A percentile compares a stretch with the other conserved stretches of the same genome.
Conservation (phyloP, 37 sponge, comb jelly and placozoan species). For the Hexactinellida sp. region DNA sequence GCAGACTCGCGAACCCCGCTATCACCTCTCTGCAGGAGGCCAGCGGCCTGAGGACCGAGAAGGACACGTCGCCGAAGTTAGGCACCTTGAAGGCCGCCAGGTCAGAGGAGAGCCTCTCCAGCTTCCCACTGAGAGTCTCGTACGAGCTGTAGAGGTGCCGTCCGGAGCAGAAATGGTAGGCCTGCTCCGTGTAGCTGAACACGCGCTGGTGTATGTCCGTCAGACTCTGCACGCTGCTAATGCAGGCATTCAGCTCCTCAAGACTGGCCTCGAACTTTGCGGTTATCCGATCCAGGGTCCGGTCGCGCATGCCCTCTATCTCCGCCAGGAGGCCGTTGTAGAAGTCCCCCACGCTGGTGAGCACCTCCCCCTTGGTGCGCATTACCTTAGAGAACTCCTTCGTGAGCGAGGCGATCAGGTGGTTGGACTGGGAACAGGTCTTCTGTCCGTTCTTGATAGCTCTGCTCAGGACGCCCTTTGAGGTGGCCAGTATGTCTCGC, state of each 20-base stretch:
- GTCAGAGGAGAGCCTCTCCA: not conserved
- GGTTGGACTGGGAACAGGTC: not conserved
- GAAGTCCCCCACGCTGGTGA: not conserved
- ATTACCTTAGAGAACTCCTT: not conserved
- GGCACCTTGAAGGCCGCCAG: not conserved
- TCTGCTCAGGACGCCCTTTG: not conserved
- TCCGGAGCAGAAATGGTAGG: not conserved
- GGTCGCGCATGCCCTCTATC: not conserved
- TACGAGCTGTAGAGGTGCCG: not conserved
- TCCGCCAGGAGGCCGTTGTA: not conserved
- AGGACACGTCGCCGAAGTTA: not conserved
- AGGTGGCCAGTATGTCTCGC: not conserved
- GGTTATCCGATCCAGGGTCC: not conserved
- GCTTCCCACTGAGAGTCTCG: not conserved
- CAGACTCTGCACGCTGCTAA: not conserved
- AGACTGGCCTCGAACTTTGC: not conserved
- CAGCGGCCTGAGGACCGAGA: not conserved
- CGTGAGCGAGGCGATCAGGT: not conserved
- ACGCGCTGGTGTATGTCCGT: slow-evolving; percentile 1
- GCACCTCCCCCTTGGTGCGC: not conserved
- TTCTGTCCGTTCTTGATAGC: not conserved
- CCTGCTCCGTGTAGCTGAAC: not conserved
- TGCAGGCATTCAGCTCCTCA: not conserved
- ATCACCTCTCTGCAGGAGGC: not conserved
- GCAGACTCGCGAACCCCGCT: not conserved